Evolutionary conservation across 2,113 vertebrate genomes (phyloP).

Genomic region (Vulpes lagopus): DNA sequence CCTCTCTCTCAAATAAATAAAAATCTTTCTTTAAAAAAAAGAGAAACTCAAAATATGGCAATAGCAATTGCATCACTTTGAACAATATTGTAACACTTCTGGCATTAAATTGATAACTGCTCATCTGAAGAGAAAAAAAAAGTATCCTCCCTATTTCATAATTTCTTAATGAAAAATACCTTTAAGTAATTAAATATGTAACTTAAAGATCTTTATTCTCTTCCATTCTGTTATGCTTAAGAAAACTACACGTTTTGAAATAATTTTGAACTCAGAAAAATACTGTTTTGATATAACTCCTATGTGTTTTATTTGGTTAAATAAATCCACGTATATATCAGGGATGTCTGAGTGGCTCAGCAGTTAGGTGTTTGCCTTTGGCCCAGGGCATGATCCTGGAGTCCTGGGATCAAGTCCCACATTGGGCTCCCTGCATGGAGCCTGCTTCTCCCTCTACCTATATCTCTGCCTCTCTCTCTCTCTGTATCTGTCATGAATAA

Average conservation of each 20-base stretch:
- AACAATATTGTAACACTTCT: constrained; percentile 63
- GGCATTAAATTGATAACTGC: constrained; percentile 51
- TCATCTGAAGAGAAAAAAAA: not conserved
- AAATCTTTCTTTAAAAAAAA: not conserved
- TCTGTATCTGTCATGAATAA: too few relatives aligned
- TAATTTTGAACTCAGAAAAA: constrained; percentile 10
- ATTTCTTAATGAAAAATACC: not conserved
- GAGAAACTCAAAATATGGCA: constrained; percentile 62
- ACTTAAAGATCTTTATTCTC: not conserved
- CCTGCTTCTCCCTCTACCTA: too few relatives aligned
- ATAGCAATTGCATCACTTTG: constrained; percentile 63
- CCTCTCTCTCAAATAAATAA: too few relatives aligned
- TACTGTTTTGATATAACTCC: not conserved
- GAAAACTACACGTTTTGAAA: not conserved
- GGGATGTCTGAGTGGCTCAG: too few relatives aligned
- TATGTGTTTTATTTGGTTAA: not conserved
- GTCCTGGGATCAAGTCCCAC: too few relatives aligned
- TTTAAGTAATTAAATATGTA: not conserved
- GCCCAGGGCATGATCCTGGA: too few relatives aligned
- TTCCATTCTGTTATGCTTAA: not conserved
- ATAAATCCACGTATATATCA: not conserved
- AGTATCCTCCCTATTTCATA: not conserved
- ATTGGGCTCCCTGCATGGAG: too few relatives aligned
- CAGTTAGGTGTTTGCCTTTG: too few relatives aligned
- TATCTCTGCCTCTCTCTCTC: too few relatives aligned